Conservation (phyloP, 2,797 vertebrate species). For the Centroberyx gerrardi region DNA sequence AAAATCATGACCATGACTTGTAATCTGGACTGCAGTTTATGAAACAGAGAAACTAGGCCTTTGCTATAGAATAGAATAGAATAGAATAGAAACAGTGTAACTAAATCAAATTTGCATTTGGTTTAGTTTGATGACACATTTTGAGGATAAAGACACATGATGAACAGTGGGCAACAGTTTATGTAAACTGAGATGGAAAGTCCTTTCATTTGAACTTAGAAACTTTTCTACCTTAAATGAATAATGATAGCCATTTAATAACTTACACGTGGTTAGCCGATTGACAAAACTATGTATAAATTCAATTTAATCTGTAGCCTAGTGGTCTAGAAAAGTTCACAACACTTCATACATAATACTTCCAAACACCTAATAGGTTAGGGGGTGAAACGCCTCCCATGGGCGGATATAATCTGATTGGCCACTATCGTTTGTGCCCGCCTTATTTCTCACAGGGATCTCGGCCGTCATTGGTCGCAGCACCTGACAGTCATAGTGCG, state of each 20-base stretch:
- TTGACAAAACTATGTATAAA: constrained; percentile 19
- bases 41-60: too few relatives aligned
- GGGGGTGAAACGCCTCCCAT: constrained; percentile 66
- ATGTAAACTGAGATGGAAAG: too few relatives aligned
- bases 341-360: constrained; percentile 57
- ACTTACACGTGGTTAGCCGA: too few relatives aligned
- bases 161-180: too few relatives aligned
- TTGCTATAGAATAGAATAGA: background rate
- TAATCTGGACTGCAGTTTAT: too few relatives aligned
- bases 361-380: constrained; percentile 70
- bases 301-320: constrained; percentile 50
- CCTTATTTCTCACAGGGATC: constrained; percentile 57
- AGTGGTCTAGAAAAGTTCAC: constrained; percentile 67
- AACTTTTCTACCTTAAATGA: too few relatives aligned
- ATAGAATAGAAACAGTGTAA: background rate
- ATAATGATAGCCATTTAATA: too few relatives aligned
- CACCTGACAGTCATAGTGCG: constrained; percentile 61
- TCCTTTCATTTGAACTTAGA: too few relatives aligned
- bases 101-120: too few relatives aligned
- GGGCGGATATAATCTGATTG: constrained; percentile 73
- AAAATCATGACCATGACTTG: background rate
- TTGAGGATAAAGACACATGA: too few relatives aligned
- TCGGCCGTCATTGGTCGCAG: constrained; percentile 64
- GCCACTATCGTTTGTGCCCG: constrained; percentile 53
- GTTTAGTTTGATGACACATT: too few relatives aligned